Conservation (phyloP, 2,888 invertebrate genomes). For the Embidobia sp. region DNA sequence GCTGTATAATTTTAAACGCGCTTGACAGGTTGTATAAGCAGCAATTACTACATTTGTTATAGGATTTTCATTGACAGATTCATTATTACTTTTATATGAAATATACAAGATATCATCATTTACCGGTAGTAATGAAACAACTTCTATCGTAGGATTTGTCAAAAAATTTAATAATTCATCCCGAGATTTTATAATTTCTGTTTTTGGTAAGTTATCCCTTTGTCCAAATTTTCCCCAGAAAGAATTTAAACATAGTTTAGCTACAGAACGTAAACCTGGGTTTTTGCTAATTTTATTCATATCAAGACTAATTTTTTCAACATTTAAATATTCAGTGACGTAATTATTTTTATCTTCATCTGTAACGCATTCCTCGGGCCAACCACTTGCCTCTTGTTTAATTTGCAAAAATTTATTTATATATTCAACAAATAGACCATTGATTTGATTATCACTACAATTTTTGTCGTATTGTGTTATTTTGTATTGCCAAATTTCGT, state of each 20-base stretch:
- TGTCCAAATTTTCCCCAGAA: constrained; percentile 52
- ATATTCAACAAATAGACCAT: constrained; percentile 39
- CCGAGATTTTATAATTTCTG: constrained; percentile 2
- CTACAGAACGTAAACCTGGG: constrained; percentile 9
- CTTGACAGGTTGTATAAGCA: constrained; percentile 25
- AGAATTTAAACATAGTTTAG: constrained; percentile 40
- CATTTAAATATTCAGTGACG: background rate
- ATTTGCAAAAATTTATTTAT: constrained; percentile 49
- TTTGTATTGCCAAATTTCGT: constrained; percentile 75
- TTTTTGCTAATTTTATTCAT: constrained; percentile 35
- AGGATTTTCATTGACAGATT: background rate
- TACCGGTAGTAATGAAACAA: background rate
- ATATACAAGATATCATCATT: too few relatives aligned
- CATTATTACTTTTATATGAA: background rate
- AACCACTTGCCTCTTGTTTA: constrained; percentile 41
- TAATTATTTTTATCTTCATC: constrained; percentile 29
- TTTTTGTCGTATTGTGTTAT: constrained; percentile 61
- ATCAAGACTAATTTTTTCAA: constrained; percentile 5
- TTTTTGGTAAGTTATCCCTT: constrained; percentile 7
- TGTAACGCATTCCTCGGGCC: constrained; percentile 18
- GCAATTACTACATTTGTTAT: constrained; percentile 27
- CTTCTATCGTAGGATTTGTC: background rate
- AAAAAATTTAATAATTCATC: constrained; percentile 1
- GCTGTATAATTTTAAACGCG: constrained; percentile 69
- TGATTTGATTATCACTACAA: background rate